A percentile compares a stretch with the other conserved stretches of the same genome.
phyloP scores from a whole-genome alignment of 2,797 vertebrate species.

The Pachyuromys duprasi region DNA sequence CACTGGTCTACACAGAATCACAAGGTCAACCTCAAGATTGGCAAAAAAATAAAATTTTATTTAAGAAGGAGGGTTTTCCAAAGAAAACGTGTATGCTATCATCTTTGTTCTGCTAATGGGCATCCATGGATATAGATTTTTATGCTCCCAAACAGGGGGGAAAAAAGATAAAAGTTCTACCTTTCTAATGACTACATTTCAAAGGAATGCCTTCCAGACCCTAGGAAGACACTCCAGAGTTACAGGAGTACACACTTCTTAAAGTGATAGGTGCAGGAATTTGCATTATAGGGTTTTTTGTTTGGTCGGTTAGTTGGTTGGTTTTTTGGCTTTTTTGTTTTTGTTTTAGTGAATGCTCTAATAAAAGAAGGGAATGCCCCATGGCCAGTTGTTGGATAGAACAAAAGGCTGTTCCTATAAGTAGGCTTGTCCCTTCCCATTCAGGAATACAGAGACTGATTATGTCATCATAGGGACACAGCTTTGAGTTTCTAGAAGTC shows the following conservation, averaged over 20 bases:
- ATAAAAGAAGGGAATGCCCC: not conserved
- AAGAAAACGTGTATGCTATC: not conserved
- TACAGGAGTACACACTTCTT: not conserved
- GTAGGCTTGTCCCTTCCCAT: not conserved
- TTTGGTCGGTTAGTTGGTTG: too few species aligned
- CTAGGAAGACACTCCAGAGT: not conserved
- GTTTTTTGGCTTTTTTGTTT: not conserved
- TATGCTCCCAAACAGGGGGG: not conserved
- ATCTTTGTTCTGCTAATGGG: not conserved
- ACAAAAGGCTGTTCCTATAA: not conserved
- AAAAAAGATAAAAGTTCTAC: not conserved
- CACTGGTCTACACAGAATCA: not conserved
- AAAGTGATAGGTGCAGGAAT: not conserved
- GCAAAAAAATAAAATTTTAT: too few species aligned
- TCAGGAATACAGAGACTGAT: not conserved
- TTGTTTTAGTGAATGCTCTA: not conserved
- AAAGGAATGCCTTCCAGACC: not conserved
- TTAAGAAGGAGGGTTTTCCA: not conserved
- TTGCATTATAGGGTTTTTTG: not conserved
- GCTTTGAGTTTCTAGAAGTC: not conserved
- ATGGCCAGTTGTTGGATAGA: not conserved
- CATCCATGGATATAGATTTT: not conserved
- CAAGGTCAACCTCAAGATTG: not conserved
- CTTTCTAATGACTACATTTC: not conserved
- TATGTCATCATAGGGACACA: not conserved